phyloP scores from a whole-genome alignment of 2,888 invertebrate genomes.

The Rotaria macrura region DNA sequence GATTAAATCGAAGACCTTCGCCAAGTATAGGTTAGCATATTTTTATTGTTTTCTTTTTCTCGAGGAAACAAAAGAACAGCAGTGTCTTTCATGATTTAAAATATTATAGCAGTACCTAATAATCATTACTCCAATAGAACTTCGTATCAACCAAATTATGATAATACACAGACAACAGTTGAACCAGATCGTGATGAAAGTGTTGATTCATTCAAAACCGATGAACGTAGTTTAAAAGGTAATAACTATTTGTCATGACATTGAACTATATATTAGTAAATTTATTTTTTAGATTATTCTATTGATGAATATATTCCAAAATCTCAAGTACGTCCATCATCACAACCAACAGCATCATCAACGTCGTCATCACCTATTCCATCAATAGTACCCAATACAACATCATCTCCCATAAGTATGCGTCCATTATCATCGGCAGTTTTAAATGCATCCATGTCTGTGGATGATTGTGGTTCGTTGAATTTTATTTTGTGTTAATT shows the following conservation, averaged over 20 bases:
- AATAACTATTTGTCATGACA: not conserved
- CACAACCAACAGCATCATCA: not conserved
- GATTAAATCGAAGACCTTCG: not conserved
- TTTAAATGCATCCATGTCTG: not conserved
- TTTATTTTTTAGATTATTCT: not conserved
- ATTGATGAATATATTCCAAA: conserved; percentile 14
- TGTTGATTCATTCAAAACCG: not conserved
- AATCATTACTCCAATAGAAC: not conserved
- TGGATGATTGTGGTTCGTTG: not conserved
- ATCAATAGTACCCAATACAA: not conserved
- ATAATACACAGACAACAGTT: not conserved
- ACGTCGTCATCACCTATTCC: not conserved
- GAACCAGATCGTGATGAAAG: not conserved
- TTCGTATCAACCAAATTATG: not conserved
- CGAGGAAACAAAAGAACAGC: not conserved
- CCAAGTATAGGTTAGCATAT: not conserved
- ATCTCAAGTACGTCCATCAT: not conserved
- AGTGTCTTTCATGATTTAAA: not conserved
- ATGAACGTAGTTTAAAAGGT: conserved; percentile 5
- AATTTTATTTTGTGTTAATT: no score
- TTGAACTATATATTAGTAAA: no score
- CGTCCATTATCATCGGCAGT: not conserved
- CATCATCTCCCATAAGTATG: not conserved
- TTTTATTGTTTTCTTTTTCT: no score
- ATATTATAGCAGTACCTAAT: not conserved